Base-by-base conservation (phyloP, 2,797 vertebrate genomes). In the Hippopotamyrus pictus region DNA sequence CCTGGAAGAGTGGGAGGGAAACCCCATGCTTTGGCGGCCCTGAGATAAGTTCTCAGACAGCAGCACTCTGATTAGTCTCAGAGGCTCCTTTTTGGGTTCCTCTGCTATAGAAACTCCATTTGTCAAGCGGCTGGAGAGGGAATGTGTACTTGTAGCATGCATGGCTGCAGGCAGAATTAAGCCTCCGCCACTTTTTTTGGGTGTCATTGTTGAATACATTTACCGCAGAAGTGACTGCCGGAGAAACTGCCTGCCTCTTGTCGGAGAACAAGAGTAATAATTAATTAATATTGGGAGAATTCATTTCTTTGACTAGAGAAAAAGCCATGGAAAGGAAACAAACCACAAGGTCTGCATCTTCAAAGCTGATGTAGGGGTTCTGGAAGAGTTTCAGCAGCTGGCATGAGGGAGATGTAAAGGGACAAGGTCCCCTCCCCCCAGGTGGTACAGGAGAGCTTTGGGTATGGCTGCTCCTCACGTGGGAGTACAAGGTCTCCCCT, bases 331-430 rank as follows among this genome's bases (percentile, higher is more conserved):
- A 89, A 91, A 48, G 9, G 89, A 33, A 84, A 14, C 19, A 88
- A 46, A 53, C 89, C 90, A 3, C 85, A 79, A 57, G 87, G 84
- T 57, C 33, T 11, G 5, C 7, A 79, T 59, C 59, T 90, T 48
- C 88, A 33, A 79, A 82, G 84, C 59, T 41, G 54, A 89, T 41
- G 25, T 54, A 41, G 19, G 37, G n/a, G 37, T 54, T 17, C 82
- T n/a, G 19, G 29, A 89, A 92, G 93, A 95, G 94, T 95, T 95
- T 95, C 89, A 91, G 94, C 93, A 94, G 92, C 89, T 14, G 92
- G 94, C 92, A 92, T 90, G 54, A 92, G 92, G 91, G 91, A 92
- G 79, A 41, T 41, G 46, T 57, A 91, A 92, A 91, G 92, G 91
- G 92, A 92, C 93, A 91, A 2, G 89, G n/a, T 92, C 3, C 1